Base-by-base conservation (phyloP, 2,888 invertebrate species). In the Sericinus montela region DNA sequence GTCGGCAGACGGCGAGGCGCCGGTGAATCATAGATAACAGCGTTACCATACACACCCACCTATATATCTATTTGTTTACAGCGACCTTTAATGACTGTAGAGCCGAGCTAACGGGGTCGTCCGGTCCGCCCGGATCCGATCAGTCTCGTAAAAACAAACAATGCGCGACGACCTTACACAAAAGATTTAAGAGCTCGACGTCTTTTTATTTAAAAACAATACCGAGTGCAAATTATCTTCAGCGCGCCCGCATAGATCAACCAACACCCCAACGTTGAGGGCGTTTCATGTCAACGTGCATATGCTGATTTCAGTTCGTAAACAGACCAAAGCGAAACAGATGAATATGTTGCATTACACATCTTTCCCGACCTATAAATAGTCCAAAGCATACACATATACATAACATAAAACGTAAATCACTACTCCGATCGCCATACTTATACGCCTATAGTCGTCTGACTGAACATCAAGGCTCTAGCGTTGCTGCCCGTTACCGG, bases 21-120 rank as follows among this genome's bases (percentile, higher is more conserved):
- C 87, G 66, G 76, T 88, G 86, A 84, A 81, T 86, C 84, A 86
- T 79, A 81, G 82, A 81, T 80, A 84, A 84, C 78, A 75, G 66
- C 69, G 67, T 68, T 25, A 73, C 69, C 73, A 81, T 72, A 80
- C 71, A 68, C 75, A 70, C 77, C 78, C 79, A 82, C 80, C 80
- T 84, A 75, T 74, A 72, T 69, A 73, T 76, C 69, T 79, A 82
- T 84, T 81, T 82, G 79, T 80, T 79, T 79, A 82, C 74, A 69
- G 72, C 73, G 77, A 84, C 78, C 81, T 80, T 83, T 80, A 84
- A 83, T 80, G 80, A 81, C 69, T 72, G 70, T 69, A 51, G 41
- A 32, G 45, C 34, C 42, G 49, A 47, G 46, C 42, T 49, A 77
- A 75, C 75, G 67, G 75, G 75, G 69, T 69, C 75, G 67, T 54